Evolutionary conservation across 1,140 invertebrate species (phyloP), one percentile per base, ranked within the genome.

Genomic region (Heliconius eleuchia): DNA sequence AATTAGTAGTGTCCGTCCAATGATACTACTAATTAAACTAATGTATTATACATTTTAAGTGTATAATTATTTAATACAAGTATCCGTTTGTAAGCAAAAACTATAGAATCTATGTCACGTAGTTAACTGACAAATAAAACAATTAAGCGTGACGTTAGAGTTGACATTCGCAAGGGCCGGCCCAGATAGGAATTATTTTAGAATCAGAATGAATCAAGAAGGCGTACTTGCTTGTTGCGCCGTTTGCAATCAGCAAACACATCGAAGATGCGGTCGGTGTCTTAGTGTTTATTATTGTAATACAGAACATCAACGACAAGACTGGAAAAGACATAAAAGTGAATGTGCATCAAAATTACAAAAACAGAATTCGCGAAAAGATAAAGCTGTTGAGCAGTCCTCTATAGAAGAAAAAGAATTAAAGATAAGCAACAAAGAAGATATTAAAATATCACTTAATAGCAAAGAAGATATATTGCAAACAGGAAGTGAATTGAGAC

Each of bases 251-350:
- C 92, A 90, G 79, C 95, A 97, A 81, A 96, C 97, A 86, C 93
- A 98, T 83, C 94, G 96, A 96, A 83, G 97, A 81, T 98, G 97
- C 92, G 96, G 96, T 81, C 95, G 96, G 78, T 98, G 97, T 93
- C 96, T 96, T 84, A 93, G 89, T 79, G 95, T 96, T 79, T 96
- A 96, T 93, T 98, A 98, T 92, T 98, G 97, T 91, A 96, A 96
- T 70, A 97, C 96, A 85, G 96, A 97, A 82, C 97, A 98, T 89
- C 97, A 98, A 92, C 96, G 95, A 76, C 88, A 95, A 79, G 96
- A 98, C 84, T 98, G 97, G 97, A 96, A 96, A 83, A 93, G 94
- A 77, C 97, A 98, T 88, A 97, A 96, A 92, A 90, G 89, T 84
- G 93, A 95, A 73, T 96, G 95, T 86, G 85, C 86, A 79, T 88